Conservation (phyloP, 2,113 vertebrate genomes). For the Oophaga pumilio region DNA sequence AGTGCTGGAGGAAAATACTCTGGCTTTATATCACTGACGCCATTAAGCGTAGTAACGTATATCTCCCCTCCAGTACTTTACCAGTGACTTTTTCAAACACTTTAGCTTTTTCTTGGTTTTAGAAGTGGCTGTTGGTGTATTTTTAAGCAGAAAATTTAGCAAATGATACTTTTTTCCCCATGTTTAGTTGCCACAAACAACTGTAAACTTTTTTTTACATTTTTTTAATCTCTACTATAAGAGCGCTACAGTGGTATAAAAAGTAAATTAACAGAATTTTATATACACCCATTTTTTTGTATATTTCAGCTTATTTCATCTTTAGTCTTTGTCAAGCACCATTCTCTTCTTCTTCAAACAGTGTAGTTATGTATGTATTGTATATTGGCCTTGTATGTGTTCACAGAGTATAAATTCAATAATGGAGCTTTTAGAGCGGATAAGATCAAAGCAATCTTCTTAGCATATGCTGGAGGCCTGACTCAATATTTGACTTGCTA, state of each 20-base stretch:
- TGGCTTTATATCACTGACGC: too few species aligned
- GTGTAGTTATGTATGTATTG: conserved; percentile 64
- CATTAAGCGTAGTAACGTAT: too few species aligned
- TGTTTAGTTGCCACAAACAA: neutral
- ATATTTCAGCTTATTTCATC: neutral
- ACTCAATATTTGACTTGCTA: conserved; percentile 91
- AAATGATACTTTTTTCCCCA: too few species aligned
- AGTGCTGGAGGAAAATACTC: too few species aligned
- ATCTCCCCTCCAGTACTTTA: too few species aligned
- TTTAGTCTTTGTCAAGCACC: neutral
- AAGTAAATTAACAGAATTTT: neutral
- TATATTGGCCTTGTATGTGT: conserved; percentile 75
- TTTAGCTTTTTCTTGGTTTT: too few species aligned
- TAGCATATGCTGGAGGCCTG: conserved; percentile 80
- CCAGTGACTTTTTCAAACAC: too few species aligned
- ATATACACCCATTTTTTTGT: conserved; percentile 6
- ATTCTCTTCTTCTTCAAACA: conserved; percentile 36
- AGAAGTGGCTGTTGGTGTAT: too few species aligned
- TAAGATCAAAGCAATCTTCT: conserved; percentile 88
- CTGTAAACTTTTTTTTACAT: neutral
- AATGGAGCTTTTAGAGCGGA: conserved; percentile 82
- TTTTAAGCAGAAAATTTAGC: too few species aligned
- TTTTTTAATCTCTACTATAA: neutral
- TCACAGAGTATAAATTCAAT: conserved; percentile 81
- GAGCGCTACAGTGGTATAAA: neutral